These are phyloP conservation scores for Schlechtendalia chinensis DNA, from an alignment of 1,140 invertebrate genomes.

Conservation along the genomic window DNA sequence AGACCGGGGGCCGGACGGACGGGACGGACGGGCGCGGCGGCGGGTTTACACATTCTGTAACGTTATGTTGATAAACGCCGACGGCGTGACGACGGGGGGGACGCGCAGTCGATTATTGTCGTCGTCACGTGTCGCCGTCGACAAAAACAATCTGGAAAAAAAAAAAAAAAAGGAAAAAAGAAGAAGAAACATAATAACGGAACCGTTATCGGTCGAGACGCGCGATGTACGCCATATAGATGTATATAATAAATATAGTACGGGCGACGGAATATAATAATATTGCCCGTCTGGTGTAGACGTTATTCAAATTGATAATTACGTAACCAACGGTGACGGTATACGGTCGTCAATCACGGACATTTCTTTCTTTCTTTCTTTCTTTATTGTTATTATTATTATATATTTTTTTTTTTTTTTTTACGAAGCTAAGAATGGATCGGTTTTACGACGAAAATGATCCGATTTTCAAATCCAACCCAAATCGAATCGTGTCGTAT, in stretches of 20 bases:
- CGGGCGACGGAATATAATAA: no score
- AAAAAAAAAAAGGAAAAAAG: no score
- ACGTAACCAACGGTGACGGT: background rate
- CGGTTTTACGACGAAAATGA: no score
- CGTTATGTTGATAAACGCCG: constrained; percentile 8
- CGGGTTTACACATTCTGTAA: background rate
- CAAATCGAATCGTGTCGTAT: no score
- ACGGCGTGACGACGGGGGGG: background rate
- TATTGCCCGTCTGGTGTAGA: no score
- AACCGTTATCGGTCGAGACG: background rate
- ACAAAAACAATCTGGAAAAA: no score
- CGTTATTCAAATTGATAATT: background rate
- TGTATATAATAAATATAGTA: background rate
- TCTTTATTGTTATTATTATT: no score
- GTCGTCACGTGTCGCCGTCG: background rate
- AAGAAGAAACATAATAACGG: background rate
- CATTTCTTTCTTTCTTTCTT: no score
- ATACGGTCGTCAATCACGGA: background rate
- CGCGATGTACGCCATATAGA: background rate
- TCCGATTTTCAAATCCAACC: no score
- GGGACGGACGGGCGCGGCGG: background rate
- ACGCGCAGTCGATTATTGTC: constrained; percentile 8
- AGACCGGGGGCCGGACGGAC: no score
- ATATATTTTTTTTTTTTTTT: no score
- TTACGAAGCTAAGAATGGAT: no score